These are phyloP conservation scores for Anolis carolinensis DNA, from an alignment of 2,113 vertebrate species.

Conservation along the genomic window DNA sequence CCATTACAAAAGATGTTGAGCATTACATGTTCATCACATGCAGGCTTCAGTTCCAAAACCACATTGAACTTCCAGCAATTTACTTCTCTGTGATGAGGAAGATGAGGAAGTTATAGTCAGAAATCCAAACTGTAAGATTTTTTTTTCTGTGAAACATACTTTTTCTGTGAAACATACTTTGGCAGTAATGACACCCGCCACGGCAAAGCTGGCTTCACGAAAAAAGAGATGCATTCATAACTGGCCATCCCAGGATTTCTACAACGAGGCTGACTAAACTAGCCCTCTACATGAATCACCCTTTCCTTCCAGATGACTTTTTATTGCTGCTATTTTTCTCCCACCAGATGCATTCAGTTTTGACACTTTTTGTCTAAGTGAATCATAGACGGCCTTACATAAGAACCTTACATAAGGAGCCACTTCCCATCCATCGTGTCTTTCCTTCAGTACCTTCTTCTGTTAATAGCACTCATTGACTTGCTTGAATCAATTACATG, in stretches of 20 bases:
- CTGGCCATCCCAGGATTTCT: conserved; percentile 6
- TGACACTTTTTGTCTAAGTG: conserved; percentile 39
- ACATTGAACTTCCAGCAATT: conserved; percentile 2
- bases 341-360: conserved; percentile 27
- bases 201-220: conserved; percentile 15
- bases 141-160: conserved; percentile 3
- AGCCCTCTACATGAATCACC: conserved; percentile 20
- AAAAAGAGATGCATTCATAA: conserved; percentile 29
- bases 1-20: background rate
- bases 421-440: background rate
- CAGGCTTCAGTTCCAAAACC: background rate
- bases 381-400: conserved; percentile 31
- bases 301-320: conserved; percentile 36
- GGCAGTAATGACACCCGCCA: conserved; percentile 11
- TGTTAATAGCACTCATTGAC: conserved; percentile 5
- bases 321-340: conserved; percentile 30
- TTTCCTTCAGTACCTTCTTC: background rate
- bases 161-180: conserved; percentile 18
- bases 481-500: background rate
- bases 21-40: background rate
- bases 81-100: background rate
- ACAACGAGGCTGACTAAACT: background rate
- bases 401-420: conserved; percentile 28
- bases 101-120: background rate
- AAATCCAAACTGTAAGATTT: conserved; percentile 2